phyloP scores from a whole-genome alignment of 2,797 vertebrate species.

The Poeciliopsis infans region DNA sequence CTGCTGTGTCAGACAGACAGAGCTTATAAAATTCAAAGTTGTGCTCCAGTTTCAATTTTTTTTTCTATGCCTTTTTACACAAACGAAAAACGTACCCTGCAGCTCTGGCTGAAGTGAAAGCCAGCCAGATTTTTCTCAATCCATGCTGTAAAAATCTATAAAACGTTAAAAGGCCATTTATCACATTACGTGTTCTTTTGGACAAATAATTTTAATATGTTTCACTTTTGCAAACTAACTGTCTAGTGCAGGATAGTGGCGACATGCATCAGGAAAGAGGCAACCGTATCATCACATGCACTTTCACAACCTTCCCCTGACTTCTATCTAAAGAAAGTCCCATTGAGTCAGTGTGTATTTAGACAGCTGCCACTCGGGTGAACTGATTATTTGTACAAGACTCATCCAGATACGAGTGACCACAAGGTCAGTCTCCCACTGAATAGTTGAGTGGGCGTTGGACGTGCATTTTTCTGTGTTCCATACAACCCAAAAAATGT shows the following conservation, averaged over 20 bases:
- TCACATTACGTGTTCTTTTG: neutral
- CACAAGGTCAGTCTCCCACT: constrained; percentile 39
- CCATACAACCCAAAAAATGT: constrained; percentile 30
- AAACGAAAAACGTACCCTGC: constrained; percentile 30
- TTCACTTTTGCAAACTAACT: neutral
- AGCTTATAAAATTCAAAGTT: constrained; percentile 62
- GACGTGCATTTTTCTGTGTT: constrained; percentile 38
- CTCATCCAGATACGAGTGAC: constrained; percentile 69
- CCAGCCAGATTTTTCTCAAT: constrained; percentile 18
- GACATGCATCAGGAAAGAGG: neutral
- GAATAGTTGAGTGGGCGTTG: constrained; percentile 47
- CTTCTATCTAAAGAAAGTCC: constrained; percentile 43
- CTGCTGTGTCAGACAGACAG: constrained; percentile 77
- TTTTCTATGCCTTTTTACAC: constrained; percentile 11
- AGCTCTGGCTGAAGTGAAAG: constrained; percentile 11
- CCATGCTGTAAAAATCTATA: neutral
- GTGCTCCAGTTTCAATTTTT: constrained; percentile 12
- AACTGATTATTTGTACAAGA: constrained; percentile 75
- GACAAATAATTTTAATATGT: neutral
- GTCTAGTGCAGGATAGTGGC: neutral
- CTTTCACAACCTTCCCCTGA: constrained; percentile 25
- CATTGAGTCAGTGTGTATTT: constrained; percentile 71
- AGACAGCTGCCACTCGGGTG: constrained; percentile 73
- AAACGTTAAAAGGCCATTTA: constrained; percentile 1
- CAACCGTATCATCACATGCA: neutral